These are phyloP conservation scores for Gryon sp. DNA, from an alignment of 1,140 invertebrate species.

Conservation along the genomic window DNA sequence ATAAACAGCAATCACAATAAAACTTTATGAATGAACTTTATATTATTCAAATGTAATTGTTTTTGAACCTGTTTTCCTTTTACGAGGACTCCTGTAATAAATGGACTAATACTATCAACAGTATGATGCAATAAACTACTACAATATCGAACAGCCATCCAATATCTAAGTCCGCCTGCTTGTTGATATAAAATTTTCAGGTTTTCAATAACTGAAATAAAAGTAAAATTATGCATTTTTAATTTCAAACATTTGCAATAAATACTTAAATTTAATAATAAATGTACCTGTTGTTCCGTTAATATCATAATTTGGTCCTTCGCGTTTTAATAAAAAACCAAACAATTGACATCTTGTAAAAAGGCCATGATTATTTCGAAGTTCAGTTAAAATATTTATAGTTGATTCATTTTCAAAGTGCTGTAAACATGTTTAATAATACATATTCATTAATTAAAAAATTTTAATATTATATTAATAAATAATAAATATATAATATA, in stretches of 20 bases:
- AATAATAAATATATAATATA: neutral
- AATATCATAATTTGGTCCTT: slow-evolving; percentile 89
- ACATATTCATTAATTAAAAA: slow-evolving; percentile 12
- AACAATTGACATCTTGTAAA: slow-evolving; percentile 91
- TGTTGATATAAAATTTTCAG: slow-evolving; percentile 90
- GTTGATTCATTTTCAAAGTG: slow-evolving; percentile 82
- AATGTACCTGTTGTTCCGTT: slow-evolving; percentile 80
- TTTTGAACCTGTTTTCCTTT: slow-evolving; percentile 96
- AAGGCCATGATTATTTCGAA: slow-evolving; percentile 85
- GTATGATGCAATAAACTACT: slow-evolving; percentile 95
- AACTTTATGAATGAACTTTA: slow-evolving; percentile 2
- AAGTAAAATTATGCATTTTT: slow-evolving; percentile 2
- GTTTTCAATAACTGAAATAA: slow-evolving; percentile 84
- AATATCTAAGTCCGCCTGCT: slow-evolving; percentile 93
- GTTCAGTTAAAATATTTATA: slow-evolving; percentile 86
- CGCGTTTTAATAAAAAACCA: slow-evolving; percentile 90
- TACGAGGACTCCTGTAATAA: slow-evolving; percentile 97
- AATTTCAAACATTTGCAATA: neutral
- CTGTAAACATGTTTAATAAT: slow-evolving; percentile 69
- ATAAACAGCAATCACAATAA: no score
- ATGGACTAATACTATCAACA: slow-evolving; percentile 98
- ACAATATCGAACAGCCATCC: slow-evolving; percentile 96
- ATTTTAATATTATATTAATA: slow-evolving; percentile 5
- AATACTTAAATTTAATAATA: no score
- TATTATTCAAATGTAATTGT: slow-evolving; percentile 8